Evolutionary conservation across 2,797 vertebrate species (phyloP).

Genomic region (Notolepis coatsorum): DNA sequence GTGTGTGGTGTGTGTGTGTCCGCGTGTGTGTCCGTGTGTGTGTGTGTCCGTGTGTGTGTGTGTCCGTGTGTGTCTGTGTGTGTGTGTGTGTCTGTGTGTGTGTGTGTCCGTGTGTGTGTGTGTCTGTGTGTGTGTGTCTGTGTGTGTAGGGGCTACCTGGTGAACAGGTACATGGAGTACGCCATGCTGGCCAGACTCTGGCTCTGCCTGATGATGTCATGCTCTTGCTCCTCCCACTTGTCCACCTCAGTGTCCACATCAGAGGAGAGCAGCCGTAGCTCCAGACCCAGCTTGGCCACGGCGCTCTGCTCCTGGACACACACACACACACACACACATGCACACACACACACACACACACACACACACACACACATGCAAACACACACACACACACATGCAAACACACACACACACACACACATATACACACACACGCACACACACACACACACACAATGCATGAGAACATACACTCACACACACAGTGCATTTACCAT

Average conservation of each 20-base stretch:
- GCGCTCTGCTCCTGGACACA: conserved; percentile 90
- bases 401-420: not conserved
- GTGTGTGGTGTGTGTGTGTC: too few species aligned
- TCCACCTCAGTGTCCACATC: conserved; percentile 92
- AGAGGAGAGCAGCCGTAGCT: conserved; percentile 91
- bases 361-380: not conserved
- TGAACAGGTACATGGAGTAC: conserved; percentile 96
- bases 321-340: not conserved
- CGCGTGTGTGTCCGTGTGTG: not conserved
- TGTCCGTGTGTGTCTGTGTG: not conserved
- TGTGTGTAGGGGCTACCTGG: conserved; percentile 86
- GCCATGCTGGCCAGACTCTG: conserved; percentile 94
- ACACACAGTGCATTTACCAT: too few species aligned
- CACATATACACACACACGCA: not conserved
- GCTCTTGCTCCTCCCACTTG: conserved; percentile 96
- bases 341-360: conserved; percentile 3
- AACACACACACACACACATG: not conserved
- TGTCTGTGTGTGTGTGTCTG: too few species aligned
- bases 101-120: not conserved
- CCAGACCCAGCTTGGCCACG: conserved; percentile 93
- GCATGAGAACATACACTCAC: not conserved
- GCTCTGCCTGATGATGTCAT: conserved; percentile 86
- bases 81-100: not conserved
- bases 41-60: not conserved
- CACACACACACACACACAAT: not conserved